Base-by-base conservation (phyloP, 2,888 invertebrate genomes). In the Clivina fossor region DNA sequence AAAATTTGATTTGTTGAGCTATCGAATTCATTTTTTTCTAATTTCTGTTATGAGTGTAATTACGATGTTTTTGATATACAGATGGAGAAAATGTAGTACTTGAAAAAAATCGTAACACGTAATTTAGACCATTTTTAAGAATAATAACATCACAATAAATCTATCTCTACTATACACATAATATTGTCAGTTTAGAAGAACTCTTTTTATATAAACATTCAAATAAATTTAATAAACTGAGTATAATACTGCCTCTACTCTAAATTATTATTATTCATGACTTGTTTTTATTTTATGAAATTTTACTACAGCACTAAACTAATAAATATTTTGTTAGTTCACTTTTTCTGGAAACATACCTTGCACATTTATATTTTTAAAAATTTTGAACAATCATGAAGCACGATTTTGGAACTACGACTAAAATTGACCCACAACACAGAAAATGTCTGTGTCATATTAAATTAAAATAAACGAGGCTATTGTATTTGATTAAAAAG, bases 71-170 rank as follows among this genome's bases (percentile, higher is more conserved):
- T n/a, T n/a, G n/a, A n/a, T n/a, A n/a, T n/a, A n/a, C n/a, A n/a
- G n/a, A n/a, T n/a, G n/a, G n/a, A n/a, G n/a, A n/a, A n/a, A n/a
- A n/a, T n/a, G n/a, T n/a, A n/a, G n/a, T 33, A 47, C 47, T 47
- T 32, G 47, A 47, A 47, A 44, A 20, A 38, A 38, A 8, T 49
- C 28, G 40, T 38, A 49, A 38, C 40, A 49, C n/a, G 13, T 28
- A 28, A 49, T 30, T 49, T 49, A 49, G 49, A 38, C 49, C 49
- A 49, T 49, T 49, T 49, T 49, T 40, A n/a, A n/a, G n/a, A n/a
- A 28, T 47, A 47, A 49, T 49, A 51, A 51, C 51, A 51, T 43
- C 51, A 51, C 51, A 51, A 49, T 49, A 28, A 51, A 43, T 51
- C 51, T 51, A 51, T 51, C 11, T 41, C 51, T 51, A 51, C 41